These are phyloP conservation scores for Machimus atricapillus DNA, from an alignment of 2,888 invertebrate species.

Conservation along the genomic window DNA sequence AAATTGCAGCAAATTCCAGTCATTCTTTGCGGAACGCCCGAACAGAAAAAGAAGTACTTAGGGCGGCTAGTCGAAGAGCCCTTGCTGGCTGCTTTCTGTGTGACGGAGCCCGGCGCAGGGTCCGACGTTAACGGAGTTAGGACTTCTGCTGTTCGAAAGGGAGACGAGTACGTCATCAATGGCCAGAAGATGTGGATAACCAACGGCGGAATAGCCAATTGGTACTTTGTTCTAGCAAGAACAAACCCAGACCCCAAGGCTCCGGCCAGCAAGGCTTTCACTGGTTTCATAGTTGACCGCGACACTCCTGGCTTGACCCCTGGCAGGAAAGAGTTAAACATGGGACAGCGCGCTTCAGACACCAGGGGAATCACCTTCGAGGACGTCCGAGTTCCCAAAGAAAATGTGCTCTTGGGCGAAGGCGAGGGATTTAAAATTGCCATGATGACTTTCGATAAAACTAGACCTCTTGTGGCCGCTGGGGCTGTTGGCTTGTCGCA, in stretches of 20 bases:
- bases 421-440: constrained; percentile 78
- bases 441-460: constrained; percentile 77
- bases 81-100: constrained; percentile 85
- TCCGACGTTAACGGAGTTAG: constrained; percentile 91
- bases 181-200: constrained; percentile 99
- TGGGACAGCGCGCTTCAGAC: constrained; percentile 78
- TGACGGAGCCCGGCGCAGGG: constrained; percentile 91
- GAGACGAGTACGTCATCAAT: constrained; percentile 86
- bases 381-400: constrained; percentile 75
- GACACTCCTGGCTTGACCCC: constrained; percentile 70
- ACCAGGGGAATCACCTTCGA: constrained; percentile 77
- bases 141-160: constrained; percentile 87
- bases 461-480: constrained; percentile 79
- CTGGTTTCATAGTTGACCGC: constrained; percentile 76
- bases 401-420: constrained; percentile 72
- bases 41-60: constrained; percentile 89
- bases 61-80: constrained; percentile 85
- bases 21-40: constrained; percentile 79
- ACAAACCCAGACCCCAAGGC: constrained; percentile 87
- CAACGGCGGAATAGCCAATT: constrained; percentile 90
- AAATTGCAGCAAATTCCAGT: constrained; percentile 81
- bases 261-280: constrained; percentile 82
- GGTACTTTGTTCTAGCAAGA: constrained; percentile 89
- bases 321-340: constrained; percentile 74
- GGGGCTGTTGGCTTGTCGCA: constrained; percentile 86